These are phyloP conservation scores for Rhynchotus rufescens DNA, from an alignment of 2,797 vertebrate genomes.

Conservation along the genomic window DNA sequence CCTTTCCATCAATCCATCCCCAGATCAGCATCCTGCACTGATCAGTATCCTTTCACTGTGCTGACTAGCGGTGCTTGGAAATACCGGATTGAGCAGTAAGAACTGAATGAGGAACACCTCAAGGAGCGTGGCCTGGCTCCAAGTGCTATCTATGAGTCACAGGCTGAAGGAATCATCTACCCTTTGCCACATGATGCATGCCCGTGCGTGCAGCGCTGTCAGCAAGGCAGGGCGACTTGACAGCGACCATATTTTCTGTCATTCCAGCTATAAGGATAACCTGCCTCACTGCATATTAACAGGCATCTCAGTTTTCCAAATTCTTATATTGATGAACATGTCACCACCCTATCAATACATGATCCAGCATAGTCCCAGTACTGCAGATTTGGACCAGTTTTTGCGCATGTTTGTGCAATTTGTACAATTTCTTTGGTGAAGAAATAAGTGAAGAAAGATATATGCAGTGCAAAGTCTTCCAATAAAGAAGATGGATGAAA, in stretches of 20 bases:
- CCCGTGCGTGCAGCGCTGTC: too few relatives aligned
- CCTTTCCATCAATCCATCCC: not conserved
- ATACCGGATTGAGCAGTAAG: not conserved
- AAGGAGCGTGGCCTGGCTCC: not conserved
- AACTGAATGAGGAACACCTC: not conserved
- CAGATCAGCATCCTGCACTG: not conserved
- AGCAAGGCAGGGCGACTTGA: not conserved
- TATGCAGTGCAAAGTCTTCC: not conserved
- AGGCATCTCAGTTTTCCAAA: not conserved
- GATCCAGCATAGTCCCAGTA: not conserved
- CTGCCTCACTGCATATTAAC: accelerated
- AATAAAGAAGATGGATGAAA: not conserved
- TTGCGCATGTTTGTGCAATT: not conserved
- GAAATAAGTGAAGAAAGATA: not conserved
- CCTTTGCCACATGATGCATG: not conserved
- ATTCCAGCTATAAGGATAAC: not conserved
- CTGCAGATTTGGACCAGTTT: not conserved
- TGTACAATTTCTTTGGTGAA: not conserved
- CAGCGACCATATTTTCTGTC: accelerated
- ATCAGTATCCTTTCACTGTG: not conserved
- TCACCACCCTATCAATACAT: accelerated
- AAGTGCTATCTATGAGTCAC: not conserved
- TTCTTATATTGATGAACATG: not conserved
- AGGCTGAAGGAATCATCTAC: not conserved
- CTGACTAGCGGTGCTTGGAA: not conserved